A percentile compares a stretch with the other conserved stretches of the same genome.
phyloP scores from a whole-genome alignment of 2,797 vertebrate genomes.

The Pantherophis alleghaniensis region DNA sequence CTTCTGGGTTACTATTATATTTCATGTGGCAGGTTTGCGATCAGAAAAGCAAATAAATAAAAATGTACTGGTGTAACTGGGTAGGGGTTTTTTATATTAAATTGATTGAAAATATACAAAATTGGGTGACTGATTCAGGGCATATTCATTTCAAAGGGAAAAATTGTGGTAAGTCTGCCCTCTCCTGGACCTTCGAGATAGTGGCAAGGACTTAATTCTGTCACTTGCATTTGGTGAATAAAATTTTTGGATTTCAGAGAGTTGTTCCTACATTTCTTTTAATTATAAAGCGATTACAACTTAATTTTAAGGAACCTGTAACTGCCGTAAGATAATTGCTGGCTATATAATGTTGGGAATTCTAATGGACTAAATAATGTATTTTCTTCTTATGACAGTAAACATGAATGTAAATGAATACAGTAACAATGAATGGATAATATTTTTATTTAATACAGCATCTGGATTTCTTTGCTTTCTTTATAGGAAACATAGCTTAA shows the following conservation, averaged over 20 bases:
- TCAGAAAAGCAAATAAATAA: neutral
- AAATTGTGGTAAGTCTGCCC: constrained; percentile 15
- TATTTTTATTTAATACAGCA: neutral
- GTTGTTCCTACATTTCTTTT: neutral
- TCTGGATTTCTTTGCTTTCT: neutral
- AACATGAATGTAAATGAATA: neutral
- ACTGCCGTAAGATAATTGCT: neutral
- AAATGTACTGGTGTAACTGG: neutral
- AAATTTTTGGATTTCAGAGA: neutral
- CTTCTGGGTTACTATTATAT: neutral
- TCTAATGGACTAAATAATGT: neutral
- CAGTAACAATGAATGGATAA: neutral
- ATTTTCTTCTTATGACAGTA: neutral
- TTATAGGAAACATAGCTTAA: neutral
- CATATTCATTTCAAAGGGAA: neutral
- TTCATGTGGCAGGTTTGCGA: neutral
- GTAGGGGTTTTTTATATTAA: neutral
- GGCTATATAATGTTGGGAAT: neutral
- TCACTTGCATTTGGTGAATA: neutral
- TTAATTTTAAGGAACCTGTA: neutral
- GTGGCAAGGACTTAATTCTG: neutral
- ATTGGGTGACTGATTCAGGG: neutral
- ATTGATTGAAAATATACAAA: neutral
- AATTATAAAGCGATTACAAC: neutral
- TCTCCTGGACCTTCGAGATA: neutral